phyloP scores from a whole-genome alignment of 2,113 vertebrate species.

The Puffinus mauretanicus region DNA sequence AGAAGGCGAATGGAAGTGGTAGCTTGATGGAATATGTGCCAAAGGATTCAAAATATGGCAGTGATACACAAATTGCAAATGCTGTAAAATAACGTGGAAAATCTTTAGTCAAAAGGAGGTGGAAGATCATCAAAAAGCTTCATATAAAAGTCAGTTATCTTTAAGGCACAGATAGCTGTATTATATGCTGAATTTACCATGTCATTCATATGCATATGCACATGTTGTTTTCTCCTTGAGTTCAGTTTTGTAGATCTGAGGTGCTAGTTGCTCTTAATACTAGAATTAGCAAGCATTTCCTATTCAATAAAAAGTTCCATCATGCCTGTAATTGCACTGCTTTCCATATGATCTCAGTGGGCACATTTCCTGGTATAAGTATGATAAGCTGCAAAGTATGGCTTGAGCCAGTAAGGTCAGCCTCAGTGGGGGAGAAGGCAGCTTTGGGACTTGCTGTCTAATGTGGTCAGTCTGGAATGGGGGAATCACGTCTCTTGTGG shows the following conservation, averaged over 20 bases:
- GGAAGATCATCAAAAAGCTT: neutral
- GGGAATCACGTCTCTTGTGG: neutral
- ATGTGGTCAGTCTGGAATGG: neutral
- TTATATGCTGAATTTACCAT: neutral
- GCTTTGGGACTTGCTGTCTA: neutral
- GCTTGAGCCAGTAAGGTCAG: neutral
- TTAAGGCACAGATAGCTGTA: neutral
- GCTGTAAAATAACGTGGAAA: constrained; percentile 67
- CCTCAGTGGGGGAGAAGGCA: neutral
- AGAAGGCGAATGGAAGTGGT: constrained; percentile 60
- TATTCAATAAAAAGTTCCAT: neutral
- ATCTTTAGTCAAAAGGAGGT: neutral
- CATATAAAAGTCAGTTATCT: neutral
- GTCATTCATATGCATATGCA: neutral
- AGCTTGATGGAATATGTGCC: constrained; percentile 70
- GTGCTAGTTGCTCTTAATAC: neutral
- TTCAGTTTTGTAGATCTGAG: neutral
- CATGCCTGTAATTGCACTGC: neutral
- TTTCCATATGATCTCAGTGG: neutral
- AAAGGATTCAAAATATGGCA: constrained; percentile 78
- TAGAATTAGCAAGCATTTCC: neutral
- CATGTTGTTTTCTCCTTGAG: neutral
- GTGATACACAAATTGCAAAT: constrained; percentile 80
- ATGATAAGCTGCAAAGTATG: neutral
- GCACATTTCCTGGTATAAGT: neutral